Conservation (phyloP, 2,797 vertebrate genomes). For the Lacerta viridis region DNA sequence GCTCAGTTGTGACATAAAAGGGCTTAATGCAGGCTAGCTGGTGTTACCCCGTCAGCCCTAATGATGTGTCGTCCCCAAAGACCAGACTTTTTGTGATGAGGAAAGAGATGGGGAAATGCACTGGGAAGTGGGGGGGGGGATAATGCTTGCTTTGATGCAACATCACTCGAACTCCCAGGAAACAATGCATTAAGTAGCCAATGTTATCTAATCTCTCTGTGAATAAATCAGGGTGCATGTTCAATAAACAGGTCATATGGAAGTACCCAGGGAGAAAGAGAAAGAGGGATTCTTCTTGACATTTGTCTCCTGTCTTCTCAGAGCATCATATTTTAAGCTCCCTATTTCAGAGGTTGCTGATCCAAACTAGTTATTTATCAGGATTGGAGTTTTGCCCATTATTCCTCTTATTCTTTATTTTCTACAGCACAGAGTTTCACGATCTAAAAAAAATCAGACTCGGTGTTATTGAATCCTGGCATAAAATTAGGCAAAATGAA, state of each 20-base stretch:
- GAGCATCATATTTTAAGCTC: neutral
- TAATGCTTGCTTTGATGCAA: too few relatives aligned
- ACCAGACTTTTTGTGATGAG: too few relatives aligned
- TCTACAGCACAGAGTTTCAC: neutral
- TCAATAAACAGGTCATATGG: neutral
- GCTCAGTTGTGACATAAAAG: neutral
- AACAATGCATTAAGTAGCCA: too few relatives aligned
- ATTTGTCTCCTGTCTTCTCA: neutral
- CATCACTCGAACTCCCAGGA: too few relatives aligned
- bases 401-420: neutral
- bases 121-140: too few relatives aligned
- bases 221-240: too few relatives aligned
- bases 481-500: conserved; percentile 42
- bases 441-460: conserved; percentile 19
- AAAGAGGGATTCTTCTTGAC: too few relatives aligned
- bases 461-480: conserved; percentile 17
- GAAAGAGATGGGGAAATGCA: too few relatives aligned
- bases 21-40: too few relatives aligned
- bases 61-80: neutral
- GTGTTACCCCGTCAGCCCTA: neutral
- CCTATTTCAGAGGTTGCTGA: conserved; percentile 1
- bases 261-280: neutral
- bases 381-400: neutral
- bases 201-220: too few relatives aligned
- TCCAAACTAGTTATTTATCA: conserved; percentile 2